A percentile compares a stretch with the other conserved stretches of the same genome.
phyloP scores from a whole-genome alignment of 1,140 invertebrate species.

The Heliconius congener region DNA sequence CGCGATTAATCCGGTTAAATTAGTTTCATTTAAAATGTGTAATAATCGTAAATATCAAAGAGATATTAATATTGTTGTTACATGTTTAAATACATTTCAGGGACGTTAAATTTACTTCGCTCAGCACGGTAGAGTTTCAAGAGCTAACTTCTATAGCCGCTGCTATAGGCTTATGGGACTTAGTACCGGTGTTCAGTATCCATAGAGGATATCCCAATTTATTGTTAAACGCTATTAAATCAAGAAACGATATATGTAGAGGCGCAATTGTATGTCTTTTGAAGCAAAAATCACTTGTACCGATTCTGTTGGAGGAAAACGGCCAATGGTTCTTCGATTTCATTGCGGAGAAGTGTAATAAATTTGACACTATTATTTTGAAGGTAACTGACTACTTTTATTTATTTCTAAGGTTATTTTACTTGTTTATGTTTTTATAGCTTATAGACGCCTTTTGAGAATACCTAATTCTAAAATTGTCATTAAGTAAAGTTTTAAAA shows the following conservation, averaged over 20 bases:
- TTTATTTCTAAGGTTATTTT: too few species aligned
- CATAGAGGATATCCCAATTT: conserved; percentile 58
- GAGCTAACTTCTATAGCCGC: conserved; percentile 61
- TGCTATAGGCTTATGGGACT: conserved; percentile 64
- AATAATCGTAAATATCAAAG: too few species aligned
- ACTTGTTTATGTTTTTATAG: too few species aligned
- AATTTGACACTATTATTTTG: conserved; percentile 64
- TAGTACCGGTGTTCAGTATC: conserved; percentile 65
- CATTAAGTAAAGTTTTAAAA: too few species aligned
- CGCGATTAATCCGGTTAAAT: too few species aligned
- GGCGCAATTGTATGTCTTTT: conserved; percentile 61
- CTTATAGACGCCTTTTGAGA: too few species aligned
- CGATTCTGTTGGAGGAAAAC: conserved; percentile 66
- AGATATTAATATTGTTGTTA: too few species aligned
- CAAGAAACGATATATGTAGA: conserved; percentile 56
- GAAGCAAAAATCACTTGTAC: conserved; percentile 54
- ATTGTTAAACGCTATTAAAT: conserved; percentile 57
- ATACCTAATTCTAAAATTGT: too few species aligned
- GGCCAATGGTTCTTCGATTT: conserved; percentile 71
- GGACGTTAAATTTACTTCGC: conserved; percentile 55
- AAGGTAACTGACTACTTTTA: conserved; percentile 47
- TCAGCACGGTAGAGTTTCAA: conserved; percentile 52
- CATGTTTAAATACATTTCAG: conserved; percentile 40
- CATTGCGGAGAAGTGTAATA: conserved; percentile 59
- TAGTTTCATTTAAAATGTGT: too few species aligned